These are phyloP conservation scores for Eurystomus gularis DNA, from an alignment of 2,113 vertebrate species.

Conservation along the genomic window DNA sequence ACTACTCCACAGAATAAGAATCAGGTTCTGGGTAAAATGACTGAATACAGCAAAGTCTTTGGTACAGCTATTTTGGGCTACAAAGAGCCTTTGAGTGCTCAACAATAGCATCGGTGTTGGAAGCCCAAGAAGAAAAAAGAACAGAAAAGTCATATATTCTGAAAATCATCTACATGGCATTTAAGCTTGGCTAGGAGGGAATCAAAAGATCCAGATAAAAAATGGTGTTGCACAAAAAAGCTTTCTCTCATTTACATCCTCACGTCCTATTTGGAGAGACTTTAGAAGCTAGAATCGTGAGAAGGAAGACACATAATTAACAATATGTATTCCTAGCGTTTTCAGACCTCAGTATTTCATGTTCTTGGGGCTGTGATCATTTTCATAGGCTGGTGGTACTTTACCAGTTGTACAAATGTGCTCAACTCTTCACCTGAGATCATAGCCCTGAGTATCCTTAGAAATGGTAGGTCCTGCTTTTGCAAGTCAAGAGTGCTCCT, in stretches of 20 bases:
- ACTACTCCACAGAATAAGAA: conserved; percentile 32
- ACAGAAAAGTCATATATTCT: conserved; percentile 17
- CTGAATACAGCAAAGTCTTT: conserved; percentile 26
- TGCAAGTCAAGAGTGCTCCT: neutral
- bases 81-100: conserved; percentile 49
- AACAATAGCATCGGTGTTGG: conserved; percentile 26
- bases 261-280: conserved; percentile 18
- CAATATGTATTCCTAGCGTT: neutral
- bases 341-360: neutral
- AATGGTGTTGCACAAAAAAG: neutral
- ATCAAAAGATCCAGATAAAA: conserved; percentile 39
- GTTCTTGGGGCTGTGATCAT: neutral
- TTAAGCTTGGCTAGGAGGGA: neutral
- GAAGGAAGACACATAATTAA: neutral
- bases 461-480: neutral
- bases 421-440: neutral
- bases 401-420: neutral
- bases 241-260: conserved; percentile 3
- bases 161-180: conserved; percentile 15
- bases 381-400: neutral
- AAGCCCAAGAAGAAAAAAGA: conserved; percentile 17
- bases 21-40: conserved; percentile 21
- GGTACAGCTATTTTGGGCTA: conserved; percentile 55
- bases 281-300: neutral
- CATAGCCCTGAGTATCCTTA: neutral